Evolutionary conservation across 2,888 invertebrate genomes (phyloP), one percentile per base, ranked within the genome.

Genomic region (Dioctria rufipes): DNA sequence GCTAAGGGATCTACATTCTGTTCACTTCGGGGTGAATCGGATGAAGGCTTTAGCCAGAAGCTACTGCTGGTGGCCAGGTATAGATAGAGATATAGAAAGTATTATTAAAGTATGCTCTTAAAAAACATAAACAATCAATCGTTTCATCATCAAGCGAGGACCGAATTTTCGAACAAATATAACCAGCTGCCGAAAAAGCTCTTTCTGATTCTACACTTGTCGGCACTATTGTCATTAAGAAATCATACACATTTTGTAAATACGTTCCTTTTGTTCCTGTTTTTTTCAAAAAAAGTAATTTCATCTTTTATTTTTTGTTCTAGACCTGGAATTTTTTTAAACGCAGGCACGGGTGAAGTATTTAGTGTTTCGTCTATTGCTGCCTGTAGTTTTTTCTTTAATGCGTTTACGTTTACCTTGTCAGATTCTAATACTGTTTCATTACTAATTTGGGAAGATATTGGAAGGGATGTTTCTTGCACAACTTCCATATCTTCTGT

Each of bases 131-230:
- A 2, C 9, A 5, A 65, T 65, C 65, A 11, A 65, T 40, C 9
- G 65, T 40, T 9, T 8, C 8, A 11, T 65, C 39, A 65, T 11
- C 9, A 11, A 65, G 40, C 11, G 6, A 8, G 9, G 75, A 46
- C n/a, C 75, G 60, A 43, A 75, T 6, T 54, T 61, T 61, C 0
- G 46, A 61, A 6, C 75, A 80, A 51, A 80, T 9, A 43, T 75
- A 39, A 40, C 75, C 75, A 40, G 75, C 80, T 2, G 69, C n/a
- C n/a, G 75, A 75, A 58, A 80, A 80, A 6, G 75, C 80, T 13
- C 75, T 63, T 43, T 80, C 75, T 8, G 73, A 54, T 58, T 73
- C 80, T 5, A 75, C 73, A 54, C 75, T 75, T 9, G 75, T 75
- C 9, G 75, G 80, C 13, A 13, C 42, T 11, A 80, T 49, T 25